Conservation (phyloP, 1,140 invertebrate genomes). For the Zaprionus capensis region DNA sequence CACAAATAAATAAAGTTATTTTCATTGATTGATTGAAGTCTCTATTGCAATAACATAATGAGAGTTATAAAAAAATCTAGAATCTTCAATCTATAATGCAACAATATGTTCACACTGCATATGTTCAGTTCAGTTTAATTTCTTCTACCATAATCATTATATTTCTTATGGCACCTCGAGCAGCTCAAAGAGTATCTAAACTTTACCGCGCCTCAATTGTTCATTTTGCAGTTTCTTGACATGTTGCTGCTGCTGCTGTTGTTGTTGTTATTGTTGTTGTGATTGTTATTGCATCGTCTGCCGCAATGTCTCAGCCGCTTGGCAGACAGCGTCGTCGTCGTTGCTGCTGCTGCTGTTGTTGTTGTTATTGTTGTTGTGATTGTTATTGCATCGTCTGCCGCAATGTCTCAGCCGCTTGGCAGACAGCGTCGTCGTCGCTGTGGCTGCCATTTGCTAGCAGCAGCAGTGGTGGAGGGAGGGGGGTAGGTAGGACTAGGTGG, state of each 20-base stretch:
- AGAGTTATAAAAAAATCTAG: no score
- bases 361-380: constrained; percentile 27
- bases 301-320: constrained; percentile 72
- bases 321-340: constrained; percentile 25
- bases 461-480: not conserved
- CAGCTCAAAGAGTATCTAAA: constrained; percentile 18
- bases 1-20: no score
- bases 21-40: no score
- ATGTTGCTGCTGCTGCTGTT: constrained; percentile 11
- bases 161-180: not conserved
- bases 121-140: not conserved
- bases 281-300: constrained; percentile 75
- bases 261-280: constrained; percentile 31
- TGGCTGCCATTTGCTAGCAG: constrained; percentile 39
- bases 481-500: not conserved
- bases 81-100: not conserved
- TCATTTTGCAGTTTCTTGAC: constrained; percentile 31
- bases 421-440: constrained; percentile 49
- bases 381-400: constrained; percentile 79
- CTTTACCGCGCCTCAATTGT: constrained; percentile 5
- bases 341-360: constrained; percentile 40
- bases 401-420: constrained; percentile 69
- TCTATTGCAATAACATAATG: no score
- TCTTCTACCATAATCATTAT: not conserved
- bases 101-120: not conserved